phyloP scores from a whole-genome alignment of 2,888 invertebrate species.

The Strigamia crassipes region DNA sequence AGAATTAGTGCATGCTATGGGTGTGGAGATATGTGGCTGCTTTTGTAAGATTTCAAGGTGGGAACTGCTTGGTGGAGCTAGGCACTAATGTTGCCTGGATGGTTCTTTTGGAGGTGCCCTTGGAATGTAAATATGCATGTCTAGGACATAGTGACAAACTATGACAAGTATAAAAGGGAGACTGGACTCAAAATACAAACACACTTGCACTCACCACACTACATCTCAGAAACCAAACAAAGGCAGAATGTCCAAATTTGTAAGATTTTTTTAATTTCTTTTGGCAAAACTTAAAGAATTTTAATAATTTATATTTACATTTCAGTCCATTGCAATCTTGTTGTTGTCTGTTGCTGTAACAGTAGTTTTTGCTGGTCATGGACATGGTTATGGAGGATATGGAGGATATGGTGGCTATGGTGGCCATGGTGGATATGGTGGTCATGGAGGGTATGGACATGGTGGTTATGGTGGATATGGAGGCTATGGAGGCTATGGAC shows the following conservation, averaged over 20 bases:
- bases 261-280: background rate
- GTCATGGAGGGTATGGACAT: slow-evolving; percentile 39
- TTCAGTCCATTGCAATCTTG: background rate
- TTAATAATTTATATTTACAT: background rate
- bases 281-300: background rate
- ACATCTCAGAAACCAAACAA: background rate
- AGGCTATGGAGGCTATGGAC: background rate
- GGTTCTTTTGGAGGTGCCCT: background rate
- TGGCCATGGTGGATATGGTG: slow-evolving; percentile 10
- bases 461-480: slow-evolving; percentile 37
- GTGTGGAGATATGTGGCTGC: background rate
- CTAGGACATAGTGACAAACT: background rate
- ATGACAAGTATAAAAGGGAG: background rate
- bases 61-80: background rate
- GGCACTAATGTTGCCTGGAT: background rate
- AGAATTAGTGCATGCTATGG: background rate
- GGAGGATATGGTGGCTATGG: slow-evolving; percentile 39
- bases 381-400: slow-evolving; percentile 3
- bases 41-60: background rate
- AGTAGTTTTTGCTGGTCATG: background rate
- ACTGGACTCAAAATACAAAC: background rate
- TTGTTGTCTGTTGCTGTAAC: background rate
- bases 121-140: background rate
- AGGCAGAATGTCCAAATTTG: background rate
- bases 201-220: background rate